These are phyloP conservation scores for Diploscapter pachys DNA, from an alignment of 1,140 invertebrate genomes.

Conservation along the genomic window DNA sequence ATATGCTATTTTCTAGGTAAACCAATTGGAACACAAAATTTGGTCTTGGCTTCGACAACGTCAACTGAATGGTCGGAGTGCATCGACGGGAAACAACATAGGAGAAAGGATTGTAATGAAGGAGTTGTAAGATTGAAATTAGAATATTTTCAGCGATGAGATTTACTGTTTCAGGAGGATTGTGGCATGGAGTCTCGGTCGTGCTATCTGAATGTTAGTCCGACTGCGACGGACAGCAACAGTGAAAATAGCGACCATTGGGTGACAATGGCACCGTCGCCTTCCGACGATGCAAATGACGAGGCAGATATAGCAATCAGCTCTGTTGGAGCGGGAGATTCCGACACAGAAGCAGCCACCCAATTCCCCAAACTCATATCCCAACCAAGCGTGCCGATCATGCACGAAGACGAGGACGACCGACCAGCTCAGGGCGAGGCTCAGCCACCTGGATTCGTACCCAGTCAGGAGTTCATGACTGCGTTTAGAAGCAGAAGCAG, in stretches of 20 bases:
- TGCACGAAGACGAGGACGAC: too few relatives aligned
- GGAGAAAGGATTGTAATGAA: conserved; percentile 13
- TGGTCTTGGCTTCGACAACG: conserved; percentile 22
- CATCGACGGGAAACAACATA: conserved; percentile 27
- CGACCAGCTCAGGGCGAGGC: too few relatives aligned
- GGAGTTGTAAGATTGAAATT: not conserved
- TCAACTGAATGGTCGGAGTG: conserved; percentile 37
- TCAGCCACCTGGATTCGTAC: too few relatives aligned
- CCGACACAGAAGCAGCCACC: too few relatives aligned
- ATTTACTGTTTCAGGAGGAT: conserved; percentile 17
- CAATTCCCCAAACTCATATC: too few relatives aligned
- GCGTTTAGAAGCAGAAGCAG: too few relatives aligned
- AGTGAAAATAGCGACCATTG: too few relatives aligned
- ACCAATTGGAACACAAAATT: conserved; percentile 18
- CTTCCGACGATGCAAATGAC: too few relatives aligned
- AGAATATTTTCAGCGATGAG: not conserved
- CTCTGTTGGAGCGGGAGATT: conserved; percentile 1
- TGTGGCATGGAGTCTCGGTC: conserved; percentile 23
- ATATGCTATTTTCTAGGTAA: not conserved
- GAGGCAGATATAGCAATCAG: not conserved
- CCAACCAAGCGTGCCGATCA: too few relatives aligned
- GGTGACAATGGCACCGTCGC: too few relatives aligned
- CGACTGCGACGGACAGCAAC: not conserved
- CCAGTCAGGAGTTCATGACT: too few relatives aligned
- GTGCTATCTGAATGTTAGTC: conserved; percentile 7